Base-by-base conservation (phyloP, 2,797 vertebrate genomes). In the Tangara arthus region DNA sequence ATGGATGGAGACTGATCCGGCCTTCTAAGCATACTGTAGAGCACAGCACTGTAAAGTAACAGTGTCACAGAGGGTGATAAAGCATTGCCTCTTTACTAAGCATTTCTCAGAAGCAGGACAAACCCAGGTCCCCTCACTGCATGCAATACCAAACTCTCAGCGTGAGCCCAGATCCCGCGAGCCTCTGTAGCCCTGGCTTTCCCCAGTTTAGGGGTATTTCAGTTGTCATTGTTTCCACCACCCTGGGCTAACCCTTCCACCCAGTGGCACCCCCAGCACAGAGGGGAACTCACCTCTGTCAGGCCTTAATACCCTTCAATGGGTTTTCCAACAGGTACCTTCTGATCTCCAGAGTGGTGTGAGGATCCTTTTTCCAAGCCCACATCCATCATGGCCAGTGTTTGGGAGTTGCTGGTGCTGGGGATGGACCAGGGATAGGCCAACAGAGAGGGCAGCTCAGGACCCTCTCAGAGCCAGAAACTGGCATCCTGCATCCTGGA, bases 1-100 rank as follows among this genome's bases (percentile, higher is more conserved):
- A 97, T 70, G 86, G 93, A 76, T 65, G 89, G 87, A 82, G 42
- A 49, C 89, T 79, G 86, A 85, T 82, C 75, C 69, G 88, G 57
- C 26, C 88, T 84, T 81, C 72, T 93, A 75, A 95, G 77, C 63
- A 56, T 24, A 15, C 37, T n/a, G 52, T 94, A 95, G 89, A 75
- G 16, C 61, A 37, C 47, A 70, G 66, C 77, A 4, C 39, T 37
- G 46, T 21, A 30, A 56, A 83, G 47, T 34, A 94, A 65, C 7
- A 75, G 66, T 46, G 8, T 81, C 93, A 72, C 80, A 77, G 69
- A 70, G 47, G 14, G 66, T 52, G 89, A 91, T 61, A 83, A 76
- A 95, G 85, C 46, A 81, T 23, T 30, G 12, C 26, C 64, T 59
- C 92, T 66, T 80, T 72, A 56, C 56, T 35, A 8, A 85, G 42